Percentiles rank a stretch among this genome's conserved stretches.
Conservation (phyloP, 2,113 vertebrate species). For the Xiphorhynchus elegans region DNA sequence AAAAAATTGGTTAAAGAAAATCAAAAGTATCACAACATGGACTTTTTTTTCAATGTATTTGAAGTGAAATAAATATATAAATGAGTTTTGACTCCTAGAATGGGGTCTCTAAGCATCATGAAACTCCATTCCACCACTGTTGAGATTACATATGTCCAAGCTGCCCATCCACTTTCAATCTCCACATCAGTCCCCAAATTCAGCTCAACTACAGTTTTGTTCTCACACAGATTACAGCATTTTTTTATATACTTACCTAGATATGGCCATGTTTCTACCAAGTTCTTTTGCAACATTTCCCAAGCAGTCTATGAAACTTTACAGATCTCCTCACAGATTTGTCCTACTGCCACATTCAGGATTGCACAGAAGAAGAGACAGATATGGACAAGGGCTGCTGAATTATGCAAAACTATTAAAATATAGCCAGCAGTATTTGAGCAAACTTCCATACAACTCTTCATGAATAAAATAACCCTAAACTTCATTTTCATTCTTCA, state of each 20-base stretch:
- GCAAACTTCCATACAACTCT: neutral
- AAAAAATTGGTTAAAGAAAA: slow-evolving; percentile 20
- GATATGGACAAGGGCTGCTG: neutral
- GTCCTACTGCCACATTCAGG: neutral
- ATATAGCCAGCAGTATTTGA: neutral
- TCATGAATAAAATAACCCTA: neutral
- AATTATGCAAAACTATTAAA: neutral
- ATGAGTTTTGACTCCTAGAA: neutral
- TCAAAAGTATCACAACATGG: neutral
- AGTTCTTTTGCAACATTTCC: neutral
- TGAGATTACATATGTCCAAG: neutral
- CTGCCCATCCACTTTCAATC: neutral
- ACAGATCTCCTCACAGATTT: neutral
- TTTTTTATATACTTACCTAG: neutral
- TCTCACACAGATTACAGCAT: neutral
- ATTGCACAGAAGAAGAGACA: neutral
- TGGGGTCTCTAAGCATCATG: neutral
- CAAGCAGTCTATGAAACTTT: neutral
- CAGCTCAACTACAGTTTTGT: neutral
- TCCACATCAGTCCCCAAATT: neutral
- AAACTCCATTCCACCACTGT: neutral
- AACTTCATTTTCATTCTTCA: neutral
- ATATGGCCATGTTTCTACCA: neutral
- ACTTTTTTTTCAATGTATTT: neutral
- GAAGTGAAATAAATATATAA: neutral